Percentiles rank a stretch among this genome's conserved stretches.
Conservation (phyloP, 1,140 invertebrate species). For the Gryllus bimaculatus region DNA sequence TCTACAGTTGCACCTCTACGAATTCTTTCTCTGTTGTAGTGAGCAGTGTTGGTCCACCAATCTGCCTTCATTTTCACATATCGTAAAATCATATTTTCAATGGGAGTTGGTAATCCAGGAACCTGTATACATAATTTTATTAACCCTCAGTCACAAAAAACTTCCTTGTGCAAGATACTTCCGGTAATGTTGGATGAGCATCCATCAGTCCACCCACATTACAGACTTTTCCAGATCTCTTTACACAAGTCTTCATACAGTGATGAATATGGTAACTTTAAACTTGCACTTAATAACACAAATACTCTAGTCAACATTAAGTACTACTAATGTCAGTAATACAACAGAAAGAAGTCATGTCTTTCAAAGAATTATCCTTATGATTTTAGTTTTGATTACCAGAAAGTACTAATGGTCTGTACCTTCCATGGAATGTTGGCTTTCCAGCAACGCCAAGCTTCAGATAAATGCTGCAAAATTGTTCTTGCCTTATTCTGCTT, state of each 20-base stretch:
- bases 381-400: too few relatives aligned
- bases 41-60: constrained; percentile 99
- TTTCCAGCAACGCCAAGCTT: constrained; percentile 99
- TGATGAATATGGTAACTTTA: too few relatives aligned
- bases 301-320: too few relatives aligned
- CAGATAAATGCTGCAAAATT: constrained; percentile 96
- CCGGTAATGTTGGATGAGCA: too few relatives aligned
- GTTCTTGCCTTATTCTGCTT: constrained; percentile 99
- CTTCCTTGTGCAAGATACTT: constrained; percentile 20
- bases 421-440: constrained; percentile 99
- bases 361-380: too few relatives aligned
- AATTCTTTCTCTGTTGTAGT: constrained; percentile 97
- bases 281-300: too few relatives aligned
- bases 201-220: constrained; percentile 41
- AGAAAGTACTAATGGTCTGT: constrained; percentile 15
- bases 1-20: constrained; percentile 90
- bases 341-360: too few relatives aligned
- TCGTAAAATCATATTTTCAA: constrained; percentile 99
- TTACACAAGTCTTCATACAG: constrained; percentile 53
- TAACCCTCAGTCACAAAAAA: constrained; percentile 29
- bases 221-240: constrained; percentile 53
- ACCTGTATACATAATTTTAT: constrained; percentile 42
- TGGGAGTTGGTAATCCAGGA: constrained; percentile 94
- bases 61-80: constrained; percentile 99
- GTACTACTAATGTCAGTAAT: too few relatives aligned